Evolutionary conservation across 2,888 invertebrate genomes (phyloP).

Genomic region (Megastigmus dorsalis): DNA sequence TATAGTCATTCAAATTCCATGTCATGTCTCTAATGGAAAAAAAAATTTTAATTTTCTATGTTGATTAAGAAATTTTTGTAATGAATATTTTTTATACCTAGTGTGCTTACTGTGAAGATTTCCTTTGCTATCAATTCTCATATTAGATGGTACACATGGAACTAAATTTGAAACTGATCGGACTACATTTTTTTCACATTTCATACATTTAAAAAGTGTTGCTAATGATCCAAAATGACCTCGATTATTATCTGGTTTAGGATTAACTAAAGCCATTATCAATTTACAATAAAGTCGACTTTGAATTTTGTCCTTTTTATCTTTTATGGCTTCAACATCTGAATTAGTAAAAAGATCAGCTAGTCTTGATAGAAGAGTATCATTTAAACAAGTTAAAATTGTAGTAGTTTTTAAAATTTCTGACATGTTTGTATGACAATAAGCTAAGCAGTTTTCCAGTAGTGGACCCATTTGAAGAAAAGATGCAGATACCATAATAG

Average conservation of each 20-base stretch:
- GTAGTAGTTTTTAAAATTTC: slow-evolving; percentile 90
- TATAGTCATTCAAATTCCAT: slow-evolving; percentile 89
- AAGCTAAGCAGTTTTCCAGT: slow-evolving; percentile 88
- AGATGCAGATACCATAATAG: slow-evolving; percentile 94
- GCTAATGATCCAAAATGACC: slow-evolving; percentile 90
- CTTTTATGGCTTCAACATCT: slow-evolving; percentile 89
- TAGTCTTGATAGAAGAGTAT: slow-evolving; percentile 77
- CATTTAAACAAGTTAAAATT: slow-evolving; percentile 92
- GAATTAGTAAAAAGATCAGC: slow-evolving; percentile 91
- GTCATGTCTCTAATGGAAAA: slow-evolving; percentile 78
- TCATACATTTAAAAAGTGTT: slow-evolving; percentile 84
- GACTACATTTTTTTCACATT: slow-evolving; percentile 85
- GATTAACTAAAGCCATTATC: slow-evolving; percentile 85
- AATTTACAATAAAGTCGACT: slow-evolving; percentile 89
- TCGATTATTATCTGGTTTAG: slow-evolving; percentile 83
- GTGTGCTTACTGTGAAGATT: slow-evolving; percentile 83
- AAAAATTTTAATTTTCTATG: slow-evolving; percentile 17
- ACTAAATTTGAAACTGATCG: slow-evolving; percentile 82
- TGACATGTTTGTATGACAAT: slow-evolving; percentile 90
- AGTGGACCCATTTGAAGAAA: slow-evolving; percentile 96
- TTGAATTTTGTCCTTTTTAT: slow-evolving; percentile 92
- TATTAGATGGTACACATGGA: slow-evolving; percentile 83
- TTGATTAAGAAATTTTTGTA: slow-evolving; percentile 5
- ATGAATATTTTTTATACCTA: slow-evolving; percentile 74
- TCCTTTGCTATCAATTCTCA: slow-evolving; percentile 84